Base-by-base conservation (phyloP, 23 tunicate genomes). In the Oikopleura dioica region DNA sequence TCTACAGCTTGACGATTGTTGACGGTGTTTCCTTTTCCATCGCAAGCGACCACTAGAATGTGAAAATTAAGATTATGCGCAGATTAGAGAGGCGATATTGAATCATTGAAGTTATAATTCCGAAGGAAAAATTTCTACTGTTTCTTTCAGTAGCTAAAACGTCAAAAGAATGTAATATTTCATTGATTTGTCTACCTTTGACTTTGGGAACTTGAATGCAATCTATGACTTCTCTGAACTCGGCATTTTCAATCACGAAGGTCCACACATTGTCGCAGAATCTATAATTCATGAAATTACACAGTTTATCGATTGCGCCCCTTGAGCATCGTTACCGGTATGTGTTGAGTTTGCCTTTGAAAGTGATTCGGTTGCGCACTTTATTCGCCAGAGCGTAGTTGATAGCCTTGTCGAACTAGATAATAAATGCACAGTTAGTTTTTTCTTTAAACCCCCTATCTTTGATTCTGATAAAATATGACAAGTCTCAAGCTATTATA, bases 211-310 rank as follows among this genome's bases (percentile, higher is more conserved):
- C 83, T 75, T 85, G 79, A 0, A 79, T 78, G 50, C 79, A 81
- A 1, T 67, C 4, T 28, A 89, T 9, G 37, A 83, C 77, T 38
- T 85, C 82, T 0, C 50, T 76, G 59, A 89, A 89, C 36, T 85
- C 89, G 33, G 82, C 92, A 69, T 89, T 82, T 79, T 89, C 85
- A 69, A 89, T 36, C 12, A 89, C 87, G 79, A 89, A 89, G 1
- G 96, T 89, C 96, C 96, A 89, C 35, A 89, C 96, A 80, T 89
- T 89, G 84, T 89, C 96, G 77, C 96, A 89, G 75, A 89, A 89
- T 35, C 96, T 75, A 75, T 88, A 88, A 0, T 88, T 88, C 77
- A 79, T 88, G 37, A 88, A 37, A 51, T 84, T 85, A 12, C 95
- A 88, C 68, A 69, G 32, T 69, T 35, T 24, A 69, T 28, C 24